These are phyloP conservation scores for Enteromius unitaeniatus DNA, from an alignment of 2,797 vertebrate genomes.

Conservation along the genomic window DNA sequence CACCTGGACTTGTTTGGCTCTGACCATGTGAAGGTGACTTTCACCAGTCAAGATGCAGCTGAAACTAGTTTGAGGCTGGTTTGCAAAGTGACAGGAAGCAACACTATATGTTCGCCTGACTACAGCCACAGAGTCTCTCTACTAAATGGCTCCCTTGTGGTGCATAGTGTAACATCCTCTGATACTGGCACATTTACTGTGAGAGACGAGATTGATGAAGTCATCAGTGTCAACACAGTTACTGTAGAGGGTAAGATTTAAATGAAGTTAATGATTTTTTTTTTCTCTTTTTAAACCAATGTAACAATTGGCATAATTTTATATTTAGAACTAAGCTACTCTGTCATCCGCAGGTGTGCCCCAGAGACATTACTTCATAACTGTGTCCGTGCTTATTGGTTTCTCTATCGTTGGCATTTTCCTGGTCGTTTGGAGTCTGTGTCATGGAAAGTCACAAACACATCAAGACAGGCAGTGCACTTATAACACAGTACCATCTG, in stretches of 20 bases:
- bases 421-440: not conserved
- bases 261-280: not conserved
- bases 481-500: not conserved
- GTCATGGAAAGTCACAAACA: not conserved
- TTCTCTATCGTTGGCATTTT: not conserved
- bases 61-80: not conserved
- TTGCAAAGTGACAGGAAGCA: not conserved
- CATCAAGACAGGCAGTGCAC: not conserved
- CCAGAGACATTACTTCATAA: not conserved
- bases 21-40: not conserved
- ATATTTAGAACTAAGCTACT: not conserved
- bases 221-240: not conserved
- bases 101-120: not conserved
- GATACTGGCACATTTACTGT: constrained; percentile 4
- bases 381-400: not conserved
- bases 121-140: not conserved
- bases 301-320: not conserved
- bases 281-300: not conserved
- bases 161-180: not conserved
- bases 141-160: not conserved
- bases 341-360: not conserved
- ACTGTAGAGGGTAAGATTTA: constrained; percentile 23
- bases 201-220: constrained; percentile 8
- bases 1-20: not conserved
- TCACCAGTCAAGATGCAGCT: not conserved